phyloP scores from a whole-genome alignment of 2,888 invertebrate species.

The Tetragnatha montana region DNA sequence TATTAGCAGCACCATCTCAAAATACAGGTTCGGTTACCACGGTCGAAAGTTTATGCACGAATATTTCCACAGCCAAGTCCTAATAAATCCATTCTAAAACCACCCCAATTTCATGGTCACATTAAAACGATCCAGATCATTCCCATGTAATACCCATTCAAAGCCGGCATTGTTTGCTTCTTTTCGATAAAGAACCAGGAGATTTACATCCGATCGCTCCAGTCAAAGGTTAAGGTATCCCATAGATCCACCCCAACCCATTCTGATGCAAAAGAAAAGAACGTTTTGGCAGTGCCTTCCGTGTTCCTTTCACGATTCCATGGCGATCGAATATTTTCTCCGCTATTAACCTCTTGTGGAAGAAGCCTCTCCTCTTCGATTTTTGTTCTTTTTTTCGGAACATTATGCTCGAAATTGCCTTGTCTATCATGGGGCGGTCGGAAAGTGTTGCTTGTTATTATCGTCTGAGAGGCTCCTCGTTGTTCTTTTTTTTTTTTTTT shows the following conservation, averaged over 20 bases:
- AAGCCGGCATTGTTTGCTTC: too few species aligned
- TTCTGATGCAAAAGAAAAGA: not conserved
- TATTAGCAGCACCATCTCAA: too few species aligned
- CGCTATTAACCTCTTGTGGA: not conserved
- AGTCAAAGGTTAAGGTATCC: not conserved
- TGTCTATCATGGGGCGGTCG: constrained; percentile 1
- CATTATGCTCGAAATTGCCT: not conserved
- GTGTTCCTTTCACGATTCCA: not conserved
- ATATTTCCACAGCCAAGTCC: too few species aligned
- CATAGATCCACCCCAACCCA: not conserved
- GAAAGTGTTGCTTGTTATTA: constrained; percentile 25
- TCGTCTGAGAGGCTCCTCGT: not conserved
- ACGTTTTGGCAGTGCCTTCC: not conserved
- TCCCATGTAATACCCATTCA: too few species aligned
- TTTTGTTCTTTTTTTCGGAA: not conserved
- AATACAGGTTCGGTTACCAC: too few species aligned
- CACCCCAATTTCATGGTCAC: too few species aligned
- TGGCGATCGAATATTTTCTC: not conserved
- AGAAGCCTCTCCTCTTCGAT: not conserved
- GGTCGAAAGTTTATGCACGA: too few species aligned
- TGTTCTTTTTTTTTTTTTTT: not conserved
- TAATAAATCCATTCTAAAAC: too few species aligned
- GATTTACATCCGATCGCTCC: too few species aligned
- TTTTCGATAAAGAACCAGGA: too few species aligned
- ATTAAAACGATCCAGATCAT: too few species aligned